These are phyloP conservation scores for Agonopterix arenella DNA, from an alignment of 2,888 invertebrate species.

Conservation along the genomic window DNA sequence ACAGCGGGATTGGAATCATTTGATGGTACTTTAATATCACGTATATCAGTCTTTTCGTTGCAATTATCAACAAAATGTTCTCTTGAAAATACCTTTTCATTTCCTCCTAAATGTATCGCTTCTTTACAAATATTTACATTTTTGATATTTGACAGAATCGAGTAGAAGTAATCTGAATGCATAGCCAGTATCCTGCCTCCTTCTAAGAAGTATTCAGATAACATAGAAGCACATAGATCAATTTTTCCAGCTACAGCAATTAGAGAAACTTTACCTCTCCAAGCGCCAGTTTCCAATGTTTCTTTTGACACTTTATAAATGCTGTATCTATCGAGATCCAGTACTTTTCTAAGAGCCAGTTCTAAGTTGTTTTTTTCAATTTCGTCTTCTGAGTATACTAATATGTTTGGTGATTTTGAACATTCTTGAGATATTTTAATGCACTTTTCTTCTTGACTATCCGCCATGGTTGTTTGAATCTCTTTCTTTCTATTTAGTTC, in stretches of 20 bases:
- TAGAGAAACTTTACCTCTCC: constrained; percentile 66
- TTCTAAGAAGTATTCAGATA: constrained; percentile 1
- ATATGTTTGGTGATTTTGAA: constrained; percentile 80
- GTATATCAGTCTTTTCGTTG: too few relatives aligned
- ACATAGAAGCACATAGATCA: background rate
- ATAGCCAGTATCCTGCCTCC: constrained; percentile 5
- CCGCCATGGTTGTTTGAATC: too few relatives aligned
- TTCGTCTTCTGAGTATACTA: constrained; percentile 82
- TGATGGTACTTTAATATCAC: too few relatives aligned
- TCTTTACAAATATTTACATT: too few relatives aligned
- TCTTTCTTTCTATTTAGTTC: too few relatives aligned
- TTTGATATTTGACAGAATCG: too few relatives aligned
- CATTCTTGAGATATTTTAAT: background rate
- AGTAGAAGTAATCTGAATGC: background rate
- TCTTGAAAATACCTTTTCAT: too few relatives aligned
- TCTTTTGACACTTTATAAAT: constrained; percentile 58
- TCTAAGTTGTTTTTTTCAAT: constrained; percentile 79
- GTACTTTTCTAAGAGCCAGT: constrained; percentile 69
- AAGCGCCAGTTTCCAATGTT: constrained; percentile 29
- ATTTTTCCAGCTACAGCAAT: constrained; percentile 3
- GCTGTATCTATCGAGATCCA: constrained; percentile 75
- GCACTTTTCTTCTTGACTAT: background rate
- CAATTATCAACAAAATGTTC: too few relatives aligned
- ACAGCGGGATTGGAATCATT: too few relatives aligned
- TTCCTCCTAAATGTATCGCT: too few relatives aligned